Percentiles rank a stretch among this genome's conserved stretches.
phyloP scores from a whole-genome alignment of 2,797 vertebrate genomes.

The Pteropus rufus region DNA sequence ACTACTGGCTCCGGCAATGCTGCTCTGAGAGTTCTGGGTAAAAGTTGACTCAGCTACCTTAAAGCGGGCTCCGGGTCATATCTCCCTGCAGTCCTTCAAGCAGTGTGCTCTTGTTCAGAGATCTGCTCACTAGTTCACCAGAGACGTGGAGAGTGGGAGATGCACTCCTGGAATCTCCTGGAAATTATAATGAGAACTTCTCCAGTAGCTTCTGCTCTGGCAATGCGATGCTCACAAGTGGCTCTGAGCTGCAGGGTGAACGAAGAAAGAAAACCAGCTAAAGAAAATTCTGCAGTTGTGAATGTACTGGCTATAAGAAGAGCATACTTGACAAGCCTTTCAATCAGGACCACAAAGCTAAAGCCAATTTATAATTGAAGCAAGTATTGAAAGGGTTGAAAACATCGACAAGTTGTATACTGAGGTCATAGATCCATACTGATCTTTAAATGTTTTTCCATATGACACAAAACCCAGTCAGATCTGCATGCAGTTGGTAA shows the following conservation, averaged over 20 bases:
- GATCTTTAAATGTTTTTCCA: slow-evolving; percentile 32
- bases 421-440: neutral
- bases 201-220: neutral
- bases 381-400: neutral
- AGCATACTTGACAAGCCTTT: neutral
- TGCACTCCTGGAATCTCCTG: neutral
- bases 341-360: neutral
- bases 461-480: slow-evolving; percentile 1
- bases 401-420: neutral
- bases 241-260: neutral
- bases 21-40: neutral
- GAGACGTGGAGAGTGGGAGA: neutral
- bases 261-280: neutral
- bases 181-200: neutral
- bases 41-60: slow-evolving; percentile 41
- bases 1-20: neutral
- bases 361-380: neutral
- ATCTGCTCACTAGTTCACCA: neutral
- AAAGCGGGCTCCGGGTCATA: neutral
- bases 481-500: neutral
- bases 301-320: neutral
- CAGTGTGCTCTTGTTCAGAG: neutral
- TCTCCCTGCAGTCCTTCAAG: slow-evolving; percentile 14
- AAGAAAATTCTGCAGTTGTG: neutral
- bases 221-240: neutral